Conservation (phyloP, 1,140 invertebrate genomes). For the Cryptotermes secundus region DNA sequence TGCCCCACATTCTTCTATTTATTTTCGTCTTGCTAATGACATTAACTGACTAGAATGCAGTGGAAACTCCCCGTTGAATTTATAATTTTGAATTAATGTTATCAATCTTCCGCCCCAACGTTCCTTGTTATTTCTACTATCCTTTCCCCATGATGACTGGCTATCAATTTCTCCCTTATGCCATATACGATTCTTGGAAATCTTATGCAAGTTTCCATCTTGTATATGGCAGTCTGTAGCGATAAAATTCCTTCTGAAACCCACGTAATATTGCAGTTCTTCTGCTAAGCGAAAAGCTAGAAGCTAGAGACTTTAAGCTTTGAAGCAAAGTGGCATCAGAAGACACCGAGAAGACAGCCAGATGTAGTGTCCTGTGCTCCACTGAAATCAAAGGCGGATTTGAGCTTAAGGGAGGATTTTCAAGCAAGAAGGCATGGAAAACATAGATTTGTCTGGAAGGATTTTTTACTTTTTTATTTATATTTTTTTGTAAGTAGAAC, state of each 20-base stretch:
- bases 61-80: too few relatives aligned
- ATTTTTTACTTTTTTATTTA: not conserved
- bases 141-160: too few relatives aligned
- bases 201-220: not conserved
- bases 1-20: too few relatives aligned
- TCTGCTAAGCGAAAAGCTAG: not conserved
- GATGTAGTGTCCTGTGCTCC: not conserved
- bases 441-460: not conserved
- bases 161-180: too few relatives aligned
- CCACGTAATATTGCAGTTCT: not conserved
- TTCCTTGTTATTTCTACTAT: too few relatives aligned
- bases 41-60: too few relatives aligned
- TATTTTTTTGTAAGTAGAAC: not conserved
- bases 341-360: not conserved
- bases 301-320: not conserved
- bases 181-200: too few relatives aligned
- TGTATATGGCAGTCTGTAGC: not conserved
- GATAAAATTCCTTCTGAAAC: not conserved
- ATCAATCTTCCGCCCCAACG: too few relatives aligned
- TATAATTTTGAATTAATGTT: too few relatives aligned
- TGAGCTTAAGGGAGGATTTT: constrained; percentile 31
- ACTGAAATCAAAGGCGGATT: constrained; percentile 34
- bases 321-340: not conserved
- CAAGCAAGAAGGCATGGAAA: not conserved
- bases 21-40: too few relatives aligned